Conservation (phyloP, 2,797 vertebrate genomes). For the Smutsia temminckii region DNA sequence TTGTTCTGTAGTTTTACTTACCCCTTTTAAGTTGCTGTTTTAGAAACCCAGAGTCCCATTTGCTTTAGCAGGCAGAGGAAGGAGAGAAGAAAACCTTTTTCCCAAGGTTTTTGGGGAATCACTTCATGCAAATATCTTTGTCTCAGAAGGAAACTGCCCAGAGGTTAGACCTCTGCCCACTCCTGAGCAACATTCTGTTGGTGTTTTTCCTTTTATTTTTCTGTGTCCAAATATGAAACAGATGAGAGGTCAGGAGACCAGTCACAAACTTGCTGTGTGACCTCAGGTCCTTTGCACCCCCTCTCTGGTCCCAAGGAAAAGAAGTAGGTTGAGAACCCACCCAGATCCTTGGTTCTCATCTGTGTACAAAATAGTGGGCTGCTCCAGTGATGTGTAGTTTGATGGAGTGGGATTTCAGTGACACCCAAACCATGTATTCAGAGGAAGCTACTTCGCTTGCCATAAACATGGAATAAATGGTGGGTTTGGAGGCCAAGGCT, state of each 20-base stretch:
- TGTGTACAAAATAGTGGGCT: neutral
- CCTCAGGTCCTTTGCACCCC: neutral
- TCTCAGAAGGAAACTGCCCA: constrained; percentile 62
- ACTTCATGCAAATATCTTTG: constrained; percentile 71
- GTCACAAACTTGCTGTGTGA: constrained; percentile 45
- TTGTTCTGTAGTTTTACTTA: constrained; percentile 10
- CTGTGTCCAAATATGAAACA: constrained; percentile 57
- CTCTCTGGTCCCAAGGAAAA: neutral
- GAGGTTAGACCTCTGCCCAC: neutral
- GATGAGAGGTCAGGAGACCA: constrained; percentile 52
- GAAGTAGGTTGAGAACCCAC: neutral
- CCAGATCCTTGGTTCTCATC: neutral
- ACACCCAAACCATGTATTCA: neutral
- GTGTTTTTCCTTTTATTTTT: constrained; percentile 69
- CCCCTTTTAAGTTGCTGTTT: constrained; percentile 53
- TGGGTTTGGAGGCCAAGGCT: neutral
- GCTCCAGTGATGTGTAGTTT: neutral
- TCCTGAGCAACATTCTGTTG: neutral
- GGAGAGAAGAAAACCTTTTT: neutral
- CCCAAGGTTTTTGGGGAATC: constrained; percentile 61
- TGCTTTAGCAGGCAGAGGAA: constrained; percentile 20
- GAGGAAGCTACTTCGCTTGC: neutral
- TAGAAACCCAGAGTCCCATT: constrained; percentile 14
- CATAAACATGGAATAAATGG: neutral
- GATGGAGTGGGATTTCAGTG: neutral